These are phyloP conservation scores for Agrochola circellaris DNA, from an alignment of 2,888 invertebrate species.

Conservation along the genomic window DNA sequence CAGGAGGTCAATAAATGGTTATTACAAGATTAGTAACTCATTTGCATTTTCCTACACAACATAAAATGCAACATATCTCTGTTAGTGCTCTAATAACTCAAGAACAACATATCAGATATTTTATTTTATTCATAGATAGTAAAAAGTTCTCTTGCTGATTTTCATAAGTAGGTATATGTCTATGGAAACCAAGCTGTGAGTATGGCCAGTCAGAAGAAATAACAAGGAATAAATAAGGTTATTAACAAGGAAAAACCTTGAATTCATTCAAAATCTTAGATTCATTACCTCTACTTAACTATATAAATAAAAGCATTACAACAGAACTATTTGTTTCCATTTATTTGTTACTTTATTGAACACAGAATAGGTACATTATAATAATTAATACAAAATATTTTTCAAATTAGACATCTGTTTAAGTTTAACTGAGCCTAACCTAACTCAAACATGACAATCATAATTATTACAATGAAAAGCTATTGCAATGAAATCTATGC, in stretches of 20 bases:
- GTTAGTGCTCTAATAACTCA: neutral
- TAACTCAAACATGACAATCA: constrained; percentile 2
- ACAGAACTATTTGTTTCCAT: neutral
- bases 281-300: neutral
- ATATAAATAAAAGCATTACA: neutral
- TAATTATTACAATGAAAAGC: neutral
- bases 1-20: neutral
- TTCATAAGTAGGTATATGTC: neutral
- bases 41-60: neutral
- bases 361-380: neutral
- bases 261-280: neutral
- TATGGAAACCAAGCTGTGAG: neutral
- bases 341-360: neutral
- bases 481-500: neutral
- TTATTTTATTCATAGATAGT: neutral
- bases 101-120: neutral
- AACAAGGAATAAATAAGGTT: neutral
- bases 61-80: neutral
- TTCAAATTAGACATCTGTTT: neutral
- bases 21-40: neutral
- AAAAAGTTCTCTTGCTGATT: neutral
- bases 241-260: neutral
- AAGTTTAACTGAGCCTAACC: neutral
- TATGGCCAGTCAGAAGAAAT: neutral
- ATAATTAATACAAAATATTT: neutral